Base-by-base conservation (phyloP, 1,140 invertebrate genomes). In the Pristionchus pacificus region DNA sequence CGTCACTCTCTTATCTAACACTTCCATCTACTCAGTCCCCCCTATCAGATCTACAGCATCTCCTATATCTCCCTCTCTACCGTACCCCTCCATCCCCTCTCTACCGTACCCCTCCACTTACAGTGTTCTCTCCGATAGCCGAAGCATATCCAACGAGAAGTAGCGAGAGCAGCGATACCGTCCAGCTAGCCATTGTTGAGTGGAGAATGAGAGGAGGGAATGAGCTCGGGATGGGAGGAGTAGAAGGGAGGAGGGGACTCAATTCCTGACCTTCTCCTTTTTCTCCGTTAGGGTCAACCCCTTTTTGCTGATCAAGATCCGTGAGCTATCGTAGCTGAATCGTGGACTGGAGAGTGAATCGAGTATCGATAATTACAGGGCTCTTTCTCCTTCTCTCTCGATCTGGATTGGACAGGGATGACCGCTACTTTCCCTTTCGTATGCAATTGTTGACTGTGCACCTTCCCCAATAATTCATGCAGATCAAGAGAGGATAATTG, bases 101-200 rank as follows among this genome's bases (percentile, higher is more conserved):
- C n/a, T n/a, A n/a, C n/a, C n/a, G n/a, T n/a, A n/a, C n/a, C n/a
- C n/a, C n/a, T 2, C 2, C 32, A 70, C 77, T 79, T 71, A 83
- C 80, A 28, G 80, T 74, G 65, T 83, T 83, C 65, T 81, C 80
- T 32, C 80, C 80, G 60, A 81, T 81, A 0, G 63, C 77, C 14
- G 49, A 6, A 25, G 29, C 63, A 10, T 49, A 19, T 19, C 6
- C 38, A 49, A 19, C 38, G 6, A 49, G 38, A 19, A 49, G 19
- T 6, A n/a, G 19, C 38, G 38, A 49, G 6, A 49, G 38, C 38
- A 49, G 6, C 6, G 38, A 49, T 6, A 49, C 38, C 38, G 38
- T 10, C 38, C 38, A 49, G 38, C 38, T 49, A 10, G 6, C 38
- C 38, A n/a, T 49, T 49, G 6, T 10, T 49, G 6, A 49, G 6